Base-by-base conservation (phyloP, 1,140 invertebrate species). In the Varroa destructor region DNA sequence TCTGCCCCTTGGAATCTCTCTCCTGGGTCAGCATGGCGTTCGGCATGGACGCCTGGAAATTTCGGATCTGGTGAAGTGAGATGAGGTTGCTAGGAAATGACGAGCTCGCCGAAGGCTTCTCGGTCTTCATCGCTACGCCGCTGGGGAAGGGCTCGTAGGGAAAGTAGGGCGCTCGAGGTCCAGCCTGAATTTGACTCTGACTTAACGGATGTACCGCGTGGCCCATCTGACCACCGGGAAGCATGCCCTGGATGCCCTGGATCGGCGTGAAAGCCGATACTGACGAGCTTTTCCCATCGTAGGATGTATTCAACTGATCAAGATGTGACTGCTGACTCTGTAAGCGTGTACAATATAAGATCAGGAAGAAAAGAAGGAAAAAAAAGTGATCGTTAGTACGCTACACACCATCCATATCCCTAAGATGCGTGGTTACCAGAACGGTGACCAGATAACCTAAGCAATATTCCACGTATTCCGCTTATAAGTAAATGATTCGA, bases 41-140 rank as follows among this genome's bases (percentile, higher is more conserved):
- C 5, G 90, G 90, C 79, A 93, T 91, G 79, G 93, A 90, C 73
- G 92, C 91, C 46, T 51, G 46, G 82, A 95, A 96, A 80, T 95
- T 97, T 77, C 93, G 86, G 77, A 97, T 96, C 81, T 96, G 92
- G 81, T 96, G 91, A 71, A 97, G 83, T 74, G 91, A 94, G 77
- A 97, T 93, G 76, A 96, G 84, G 79, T 95, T 92, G 79, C 94
- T 95, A 67, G 92, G 91, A 80, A 93, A 94, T 73, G 79, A 77
- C 86, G 86, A 76, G 87, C 89, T 72, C 86, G 79, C 71, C 74
- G 76, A 72, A 75, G 73, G 67, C 74, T 73, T 76, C 76, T 74
- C 75, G 72, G 70, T 74, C 75, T 43, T 75, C 74, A 25, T 74
- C 76, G 72, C 77, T 76, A 61, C 76, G 74, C 77, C 85, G 42